phyloP scores from a whole-genome alignment of 2,888 invertebrate genomes.

The Odontocolon sp. region DNA sequence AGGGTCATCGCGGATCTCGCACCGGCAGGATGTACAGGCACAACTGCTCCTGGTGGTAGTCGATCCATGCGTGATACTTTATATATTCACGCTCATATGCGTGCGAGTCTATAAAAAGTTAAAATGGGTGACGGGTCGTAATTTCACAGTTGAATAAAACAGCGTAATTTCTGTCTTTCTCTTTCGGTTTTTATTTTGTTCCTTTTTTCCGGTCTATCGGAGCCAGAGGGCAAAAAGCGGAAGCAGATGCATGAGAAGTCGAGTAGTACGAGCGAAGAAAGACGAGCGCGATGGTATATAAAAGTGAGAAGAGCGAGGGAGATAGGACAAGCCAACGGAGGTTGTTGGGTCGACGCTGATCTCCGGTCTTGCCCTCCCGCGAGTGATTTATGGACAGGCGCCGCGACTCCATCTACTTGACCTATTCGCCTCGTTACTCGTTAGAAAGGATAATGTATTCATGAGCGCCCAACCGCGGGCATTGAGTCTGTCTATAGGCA shows the following conservation, averaged over 20 bases:
- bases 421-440: constrained; percentile 77
- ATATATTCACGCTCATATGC: not conserved
- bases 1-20: not conserved
- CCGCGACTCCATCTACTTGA: constrained; percentile 75
- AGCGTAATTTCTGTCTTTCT: constrained; percentile 32
- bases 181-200: not conserved
- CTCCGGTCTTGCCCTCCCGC: constrained; percentile 67
- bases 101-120: constrained; percentile 38
- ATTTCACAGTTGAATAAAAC: constrained; percentile 67
- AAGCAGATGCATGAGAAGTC: constrained; percentile 71
- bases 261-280: constrained; percentile 41
- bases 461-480: constrained; percentile 69
- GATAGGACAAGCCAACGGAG: constrained; percentile 50
- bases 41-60: not conserved
- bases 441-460: constrained; percentile 76
- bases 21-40: not conserved
- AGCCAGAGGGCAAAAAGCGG: constrained; percentile 68
- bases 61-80: no score
- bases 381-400: constrained; percentile 76
- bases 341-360: constrained; percentile 66
- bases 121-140: constrained; percentile 57
- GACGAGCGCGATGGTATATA: constrained; percentile 28
- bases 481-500: constrained; percentile 26
- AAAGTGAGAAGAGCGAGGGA: constrained; percentile 2
- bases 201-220: not conserved